Evolutionary conservation across 2,888 invertebrate genomes (phyloP), one percentile per base, ranked within the genome.

Genomic region (Scaptomyza reducta): DNA sequence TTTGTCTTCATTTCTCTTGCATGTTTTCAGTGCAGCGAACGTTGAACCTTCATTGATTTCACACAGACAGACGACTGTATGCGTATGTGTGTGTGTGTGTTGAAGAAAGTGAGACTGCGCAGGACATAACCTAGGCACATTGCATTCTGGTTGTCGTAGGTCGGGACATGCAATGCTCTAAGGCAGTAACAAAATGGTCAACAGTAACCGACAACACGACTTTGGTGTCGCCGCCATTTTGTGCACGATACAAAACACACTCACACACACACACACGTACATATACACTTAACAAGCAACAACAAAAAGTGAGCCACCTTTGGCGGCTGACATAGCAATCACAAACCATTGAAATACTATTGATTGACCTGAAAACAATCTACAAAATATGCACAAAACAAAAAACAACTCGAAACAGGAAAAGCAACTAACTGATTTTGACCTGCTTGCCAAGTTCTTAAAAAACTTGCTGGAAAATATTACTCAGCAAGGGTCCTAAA

Each of bases 301-400:
- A 31, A 54, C 0, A 27, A 13, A 38, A 18, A 10, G 22, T 61
- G 31, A 14, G 54, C 44, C 46, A 53, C 61, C 51, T 49, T 35
- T 44, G 31, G 10, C 31, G 53, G 56, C 58, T 69, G 72, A 66
- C 79, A 79, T 60, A 73, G 61, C 73, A 85, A 75, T 87, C 74
- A 68, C 74, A 76, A 71, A 51, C 62, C 71, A 73, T 74, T 79
- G 72, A 78, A 77, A 70, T 65, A 64, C 76, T 89, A 89, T 90
- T 87, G 89, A 89, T 89, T 89, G 89, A 90, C 89, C 89, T 89
- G 83, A 80, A 90, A 90, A 84, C 72, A 55, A 67, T 68, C 49
- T 40, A 40, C 16, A 16, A 67, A 41, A 53, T 64, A 49, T 25
- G 13, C 16, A 40, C 16, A 16, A 16, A 40, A 40, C 0, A 40